phyloP scores from a whole-genome alignment of 2,797 vertebrate genomes.

The Poeciliopsis presidionis region DNA sequence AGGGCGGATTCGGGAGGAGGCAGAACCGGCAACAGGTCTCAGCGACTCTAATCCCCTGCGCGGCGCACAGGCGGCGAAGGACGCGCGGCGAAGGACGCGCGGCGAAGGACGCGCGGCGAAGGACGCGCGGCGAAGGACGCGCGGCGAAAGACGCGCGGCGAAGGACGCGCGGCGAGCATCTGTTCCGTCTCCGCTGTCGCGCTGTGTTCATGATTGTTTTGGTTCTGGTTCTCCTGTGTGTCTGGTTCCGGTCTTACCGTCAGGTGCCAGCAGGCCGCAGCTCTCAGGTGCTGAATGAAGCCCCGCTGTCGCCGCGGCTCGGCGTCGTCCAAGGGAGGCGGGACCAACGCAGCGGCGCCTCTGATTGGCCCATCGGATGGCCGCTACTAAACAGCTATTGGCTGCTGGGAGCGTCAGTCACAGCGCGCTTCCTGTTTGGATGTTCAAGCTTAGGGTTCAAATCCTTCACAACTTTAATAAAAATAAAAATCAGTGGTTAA shows the following conservation, averaged over 20 bases:
- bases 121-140: not conserved
- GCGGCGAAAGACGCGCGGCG: not conserved
- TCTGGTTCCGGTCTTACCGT: constrained; percentile 55
- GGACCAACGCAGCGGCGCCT: not conserved
- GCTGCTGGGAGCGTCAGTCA: constrained; percentile 22
- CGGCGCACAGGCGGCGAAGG: constrained; percentile 25
- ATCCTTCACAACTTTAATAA: not conserved
- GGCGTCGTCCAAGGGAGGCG: constrained; percentile 3
- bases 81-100: not conserved
- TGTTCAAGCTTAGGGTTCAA: not conserved
- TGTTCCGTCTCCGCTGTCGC: not conserved
- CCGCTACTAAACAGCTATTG: constrained; percentile 35
- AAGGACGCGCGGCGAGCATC: not conserved
- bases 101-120: not conserved
- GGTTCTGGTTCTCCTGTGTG: not conserved
- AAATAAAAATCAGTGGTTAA: not conserved
- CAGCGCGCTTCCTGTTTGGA: not conserved
- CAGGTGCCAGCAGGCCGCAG: constrained; percentile 38
- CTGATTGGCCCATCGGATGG: constrained; percentile 38
- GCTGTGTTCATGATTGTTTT: not conserved
- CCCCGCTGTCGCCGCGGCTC: constrained; percentile 16
- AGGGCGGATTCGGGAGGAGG: not conserved
- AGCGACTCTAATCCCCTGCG: constrained; percentile 32
- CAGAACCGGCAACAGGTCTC: constrained; percentile 58
- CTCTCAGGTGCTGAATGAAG: constrained; percentile 68